Percentiles rank a stretch among this genome's conserved stretches.
Evolutionary conservation across 2,797 vertebrate species (phyloP).

Genomic region (Amblyraja radiata): DNA sequence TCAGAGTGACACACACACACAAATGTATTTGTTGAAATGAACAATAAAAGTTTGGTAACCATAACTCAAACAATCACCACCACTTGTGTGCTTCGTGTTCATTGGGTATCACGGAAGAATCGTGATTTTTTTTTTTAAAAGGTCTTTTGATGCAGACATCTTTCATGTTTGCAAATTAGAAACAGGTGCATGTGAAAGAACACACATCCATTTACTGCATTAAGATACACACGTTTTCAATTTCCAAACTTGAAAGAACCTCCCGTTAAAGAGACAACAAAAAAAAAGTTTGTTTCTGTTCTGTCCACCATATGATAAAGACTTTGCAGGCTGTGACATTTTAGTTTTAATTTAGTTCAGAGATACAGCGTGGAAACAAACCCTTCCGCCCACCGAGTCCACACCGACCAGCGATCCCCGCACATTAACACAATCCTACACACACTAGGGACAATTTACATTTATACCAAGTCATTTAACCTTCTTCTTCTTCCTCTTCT

Average conservation of each 20-base stretch:
- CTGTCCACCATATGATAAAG: slow-evolving; percentile 62
- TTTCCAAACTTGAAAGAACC: slow-evolving; percentile 84
- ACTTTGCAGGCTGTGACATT: slow-evolving; percentile 52
- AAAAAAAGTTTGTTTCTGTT: slow-evolving; percentile 60
- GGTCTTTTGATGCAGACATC: slow-evolving; percentile 81
- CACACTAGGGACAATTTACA: too few species aligned
- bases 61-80: not conserved
- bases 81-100: slow-evolving; percentile 38
- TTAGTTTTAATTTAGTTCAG: too few species aligned
- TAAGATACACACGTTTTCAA: slow-evolving; percentile 72
- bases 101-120: slow-evolving; percentile 66
- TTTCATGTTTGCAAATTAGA: slow-evolving; percentile 97
- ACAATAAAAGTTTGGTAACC: not conserved
- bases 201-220: slow-evolving; percentile 72
- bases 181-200: slow-evolving; percentile 88
- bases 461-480: too few species aligned
- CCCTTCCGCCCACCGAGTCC: too few species aligned
- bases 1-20: slow-evolving; percentile 39
- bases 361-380: too few species aligned
- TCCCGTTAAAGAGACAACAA: slow-evolving; percentile 61
- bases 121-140: slow-evolving; percentile 64
- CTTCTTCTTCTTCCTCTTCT: too few species aligned
- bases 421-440: too few species aligned
- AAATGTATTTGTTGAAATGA: slow-evolving; percentile 48
- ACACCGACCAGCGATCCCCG: too few species aligned